phyloP scores from a whole-genome alignment of 64 coral and sea anemone species.

The Pachyseris speciosa region DNA sequence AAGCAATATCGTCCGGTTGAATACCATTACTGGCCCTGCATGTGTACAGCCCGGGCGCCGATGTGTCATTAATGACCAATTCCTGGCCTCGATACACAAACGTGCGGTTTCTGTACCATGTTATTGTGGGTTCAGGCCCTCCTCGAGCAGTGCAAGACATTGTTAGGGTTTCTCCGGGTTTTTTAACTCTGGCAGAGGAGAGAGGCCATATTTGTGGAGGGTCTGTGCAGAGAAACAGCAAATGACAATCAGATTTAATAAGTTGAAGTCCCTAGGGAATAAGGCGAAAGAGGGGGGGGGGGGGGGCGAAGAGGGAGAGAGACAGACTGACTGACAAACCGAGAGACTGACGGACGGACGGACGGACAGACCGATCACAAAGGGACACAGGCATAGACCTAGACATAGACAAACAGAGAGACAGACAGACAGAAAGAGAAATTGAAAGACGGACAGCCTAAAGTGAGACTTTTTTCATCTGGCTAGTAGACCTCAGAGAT shows the following conservation, averaged over 20 bases:
- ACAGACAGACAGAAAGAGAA: not conserved
- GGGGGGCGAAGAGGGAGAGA: no score
- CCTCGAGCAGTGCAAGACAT: slow-evolving; percentile 7
- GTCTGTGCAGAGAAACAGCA: not conserved
- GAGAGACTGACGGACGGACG: not conserved
- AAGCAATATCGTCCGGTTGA: slow-evolving; percentile 12
- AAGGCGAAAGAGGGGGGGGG: no score
- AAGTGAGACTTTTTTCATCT: no score
- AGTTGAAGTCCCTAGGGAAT: no score
- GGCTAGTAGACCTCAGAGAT: no score
- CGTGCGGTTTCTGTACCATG: slow-evolving; percentile 28
- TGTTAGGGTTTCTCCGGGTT: not conserved
- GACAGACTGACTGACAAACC: no score
- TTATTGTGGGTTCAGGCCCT: slow-evolving; percentile 30
- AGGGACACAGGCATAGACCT: no score
- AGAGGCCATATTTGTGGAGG: not conserved
- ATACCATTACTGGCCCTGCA: slow-evolving; percentile 44
- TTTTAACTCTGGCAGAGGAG: not conserved
- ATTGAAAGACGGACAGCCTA: no score
- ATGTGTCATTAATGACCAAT: slow-evolving; percentile 18
- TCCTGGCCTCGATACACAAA: not conserved
- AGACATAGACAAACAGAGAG: not conserved
- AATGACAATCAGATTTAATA: not conserved
- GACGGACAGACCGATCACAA: not conserved
- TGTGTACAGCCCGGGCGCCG: not conserved